Conservation (phyloP, 2,888 invertebrate species). For the Sphecodes monilicornis region DNA sequence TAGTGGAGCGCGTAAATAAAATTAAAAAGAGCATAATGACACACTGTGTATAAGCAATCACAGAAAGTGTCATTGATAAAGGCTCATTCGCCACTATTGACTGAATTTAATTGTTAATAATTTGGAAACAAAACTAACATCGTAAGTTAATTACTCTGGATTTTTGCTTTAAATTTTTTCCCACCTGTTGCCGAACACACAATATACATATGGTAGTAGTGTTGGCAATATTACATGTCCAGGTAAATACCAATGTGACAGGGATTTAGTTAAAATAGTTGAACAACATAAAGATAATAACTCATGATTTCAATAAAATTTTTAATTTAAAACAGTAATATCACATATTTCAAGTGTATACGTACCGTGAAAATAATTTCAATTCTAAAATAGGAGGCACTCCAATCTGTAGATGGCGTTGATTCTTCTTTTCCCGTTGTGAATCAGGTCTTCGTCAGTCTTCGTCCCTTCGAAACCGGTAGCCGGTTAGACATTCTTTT, state of each 20-base stretch:
- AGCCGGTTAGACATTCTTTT: slow-evolving; percentile 36
- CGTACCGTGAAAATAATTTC: not conserved
- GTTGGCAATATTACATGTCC: not conserved
- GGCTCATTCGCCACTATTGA: not conserved
- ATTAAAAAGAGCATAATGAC: not conserved
- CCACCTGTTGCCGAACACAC: not conserved
- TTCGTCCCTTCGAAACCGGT: slow-evolving; percentile 36
- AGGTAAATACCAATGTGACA: not conserved
- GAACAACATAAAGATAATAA: not conserved
- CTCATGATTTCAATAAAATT: not conserved
- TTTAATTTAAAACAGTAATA: not conserved
- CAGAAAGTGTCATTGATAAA: not conserved
- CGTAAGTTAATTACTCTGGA: not conserved
- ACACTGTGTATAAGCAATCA: not conserved
- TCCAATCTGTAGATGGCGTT: slow-evolving; percentile 31
- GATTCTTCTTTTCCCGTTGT: not conserved
- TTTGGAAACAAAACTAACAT: not conserved
- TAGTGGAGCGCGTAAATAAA: not conserved
- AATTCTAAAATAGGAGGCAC: slow-evolving; percentile 14
- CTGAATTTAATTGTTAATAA: not conserved
- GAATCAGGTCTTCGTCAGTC: slow-evolving; percentile 33
- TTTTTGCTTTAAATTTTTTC: not conserved
- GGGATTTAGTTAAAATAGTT: not conserved
- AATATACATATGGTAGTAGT: not conserved
- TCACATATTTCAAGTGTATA: not conserved